Evolutionary conservation across 2,113 vertebrate species (phyloP), one percentile per base, ranked within the genome.

Genomic region (Ranitomeya imitator): DNA sequence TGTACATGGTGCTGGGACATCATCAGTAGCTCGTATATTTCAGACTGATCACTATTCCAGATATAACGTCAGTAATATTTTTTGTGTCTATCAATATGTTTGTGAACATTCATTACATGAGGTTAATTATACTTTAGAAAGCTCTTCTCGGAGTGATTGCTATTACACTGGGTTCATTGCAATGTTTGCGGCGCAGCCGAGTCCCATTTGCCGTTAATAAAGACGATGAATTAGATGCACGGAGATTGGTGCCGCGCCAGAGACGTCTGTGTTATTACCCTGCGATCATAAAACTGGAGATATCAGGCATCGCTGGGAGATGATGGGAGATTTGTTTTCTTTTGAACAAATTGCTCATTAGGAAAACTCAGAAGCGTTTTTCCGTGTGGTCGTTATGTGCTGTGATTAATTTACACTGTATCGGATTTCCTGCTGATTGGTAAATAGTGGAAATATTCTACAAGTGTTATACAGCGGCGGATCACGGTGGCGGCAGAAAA

Each of bases 311-410:
- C 16, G 37, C 71, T 2, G 19, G 19, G 16, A 37, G 85, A 37
- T 86, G 77, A 86, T 77, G 57, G 37, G 19, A 19, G 19, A 63
- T 86, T 78, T 86, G 73, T 86, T 86, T 86, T 86, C 84, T 52
- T 63, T 86, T 16, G 73, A 21, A 60, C 21, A 86, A 79, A 65
- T 78, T 60, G 73, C 85, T 86, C 85, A 78, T 78, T 86, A 76
- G 6, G 23, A 71, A 74, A 78, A 51, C 67, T 15, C 14, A 45
- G 23, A 15, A 61, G 31, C 18, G 12, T 54, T 26, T 85, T 85
- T 74, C 83, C 55, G 51, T 7, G 23, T 26, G 54, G 5, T 54
- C 11, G 54, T 81, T 61, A 61, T 18, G 31, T 19, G 26, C 26
- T 14, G 26, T 45, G 26, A 61, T 63, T 82, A 45, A 63, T 82